Base-by-base conservation (phyloP, 30 jellyfish, hydroid and myxozoan species). In the Rhopilema esculentum region DNA sequence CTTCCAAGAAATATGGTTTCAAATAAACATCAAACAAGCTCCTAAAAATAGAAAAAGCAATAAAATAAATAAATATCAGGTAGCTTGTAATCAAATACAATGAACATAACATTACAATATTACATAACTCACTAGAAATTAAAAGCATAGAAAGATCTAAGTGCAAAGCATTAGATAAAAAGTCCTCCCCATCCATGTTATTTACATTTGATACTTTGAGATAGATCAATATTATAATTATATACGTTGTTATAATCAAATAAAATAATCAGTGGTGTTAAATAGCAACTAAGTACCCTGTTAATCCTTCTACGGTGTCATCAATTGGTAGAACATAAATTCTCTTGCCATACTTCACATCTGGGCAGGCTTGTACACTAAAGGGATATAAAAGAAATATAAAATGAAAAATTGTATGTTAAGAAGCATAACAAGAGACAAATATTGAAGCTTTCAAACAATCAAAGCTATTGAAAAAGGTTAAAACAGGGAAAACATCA, bases 1-100 rank as follows among this genome's bases (percentile, higher is more conserved):
- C 98, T 61, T 91, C 99, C 87, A 97, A 77, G 86, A 97, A 97
- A 81, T 97, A 97, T 77, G 99, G 99, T 77, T 97, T 97, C 79
- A 97, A 66, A 77, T 78, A 92, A 0, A 92, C 98, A 82, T 97
- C 99, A 85, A 92, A 97, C 50, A 97, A 86, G 82, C 98, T 97
- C 96, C 99, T 96, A 70, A 32, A 16, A 48, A 8, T 18, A 66
- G 27, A 68, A 51, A 57, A 19, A 7, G 48, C 28, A 18, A 2
- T 24, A 63, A n/a, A n/a, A n/a, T n/a, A n/a, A n/a, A n/a, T n/a
- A n/a, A n/a, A n/a, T n/a, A n/a, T n/a, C n/a, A n/a, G n/a, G n/a
- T n/a, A n/a, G n/a, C n/a, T n/a, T n/a, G n/a, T n/a, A n/a, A n/a
- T n/a, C n/a, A n/a, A n/a, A n/a, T n/a, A n/a, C n/a, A n/a, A n/a